Evolutionary conservation across 1,140 invertebrate genomes (phyloP).

Genomic region (Drosophila willistoni): DNA sequence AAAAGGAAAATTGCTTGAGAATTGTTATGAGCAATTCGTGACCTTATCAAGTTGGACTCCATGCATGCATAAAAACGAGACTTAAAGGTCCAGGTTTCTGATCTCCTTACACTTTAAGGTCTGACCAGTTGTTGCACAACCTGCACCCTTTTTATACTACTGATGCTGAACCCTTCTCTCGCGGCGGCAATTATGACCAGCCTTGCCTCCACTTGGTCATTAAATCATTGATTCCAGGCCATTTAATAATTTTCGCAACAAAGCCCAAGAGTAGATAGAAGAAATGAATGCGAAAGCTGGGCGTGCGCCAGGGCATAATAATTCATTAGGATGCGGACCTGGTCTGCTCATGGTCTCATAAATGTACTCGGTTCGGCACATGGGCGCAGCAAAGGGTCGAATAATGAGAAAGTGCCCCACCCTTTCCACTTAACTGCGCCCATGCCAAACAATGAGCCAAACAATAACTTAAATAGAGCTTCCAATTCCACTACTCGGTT

Average conservation of each 20-base stretch:
- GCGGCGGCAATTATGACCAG: slow-evolving; percentile 65
- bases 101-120: slow-evolving; percentile 36
- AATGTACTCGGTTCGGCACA: slow-evolving; percentile 27
- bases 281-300: slow-evolving; percentile 12
- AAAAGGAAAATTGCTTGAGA: slow-evolving; percentile 55
- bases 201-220: slow-evolving; percentile 59
- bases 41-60: slow-evolving; percentile 21
- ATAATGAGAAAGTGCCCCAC: background rate
- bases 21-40: slow-evolving; percentile 71
- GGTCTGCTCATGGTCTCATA: slow-evolving; percentile 53
- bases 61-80: background rate
- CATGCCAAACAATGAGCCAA: slow-evolving; percentile 35
- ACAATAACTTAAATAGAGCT: slow-evolving; percentile 73
- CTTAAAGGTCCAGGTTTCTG: background rate
- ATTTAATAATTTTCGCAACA: slow-evolving; percentile 79
- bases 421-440: background rate
- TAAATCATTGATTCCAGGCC: slow-evolving; percentile 82
- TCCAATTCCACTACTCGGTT: slow-evolving; percentile 6
- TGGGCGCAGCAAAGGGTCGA: background rate
- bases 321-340: slow-evolving; percentile 66
- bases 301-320: slow-evolving; percentile 64
- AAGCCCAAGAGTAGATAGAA: slow-evolving; percentile 28
- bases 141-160: slow-evolving; percentile 6
- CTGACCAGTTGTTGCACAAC: slow-evolving; percentile 27
- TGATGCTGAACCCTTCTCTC: slow-evolving; percentile 52